Evolutionary conservation across 2,113 vertebrate species (phyloP).

Genomic region (Hemibagrus wyckioides): DNA sequence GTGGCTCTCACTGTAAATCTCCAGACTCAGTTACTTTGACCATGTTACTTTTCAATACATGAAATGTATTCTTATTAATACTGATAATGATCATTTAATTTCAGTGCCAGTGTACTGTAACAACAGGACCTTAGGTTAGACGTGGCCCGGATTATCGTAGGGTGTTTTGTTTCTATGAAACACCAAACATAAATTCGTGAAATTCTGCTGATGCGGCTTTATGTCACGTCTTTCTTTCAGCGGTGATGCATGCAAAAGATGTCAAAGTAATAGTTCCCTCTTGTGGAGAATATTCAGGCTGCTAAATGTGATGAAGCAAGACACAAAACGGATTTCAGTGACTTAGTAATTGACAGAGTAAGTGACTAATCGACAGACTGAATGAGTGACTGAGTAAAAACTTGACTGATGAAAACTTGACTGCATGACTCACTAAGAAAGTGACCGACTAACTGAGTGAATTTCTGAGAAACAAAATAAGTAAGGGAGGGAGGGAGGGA

Average conservation of each 20-base stretch:
- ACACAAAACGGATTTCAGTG: too few species aligned
- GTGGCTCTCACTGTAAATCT: neutral
- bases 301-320: neutral
- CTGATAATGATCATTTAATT: neutral
- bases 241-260: neutral
- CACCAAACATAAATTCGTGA: neutral
- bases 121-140: neutral
- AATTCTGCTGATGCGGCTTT: neutral
- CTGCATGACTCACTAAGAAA: neutral
- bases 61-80: neutral
- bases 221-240: neutral
- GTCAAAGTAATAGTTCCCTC: neutral
- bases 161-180: neutral
- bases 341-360: too few species aligned
- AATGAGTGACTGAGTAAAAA: neutral
- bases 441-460: too few species aligned
- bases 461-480: neutral
- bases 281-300: neutral
- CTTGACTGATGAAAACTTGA: neutral
- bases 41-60: neutral
- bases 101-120: neutral
- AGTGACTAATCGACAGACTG: neutral
- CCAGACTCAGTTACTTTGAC: neutral
- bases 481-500: neutral
- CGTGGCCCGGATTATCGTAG: neutral